Evolutionary conservation across 1,140 invertebrate species (phyloP).

Genomic region (Maniola jurtina): DNA sequence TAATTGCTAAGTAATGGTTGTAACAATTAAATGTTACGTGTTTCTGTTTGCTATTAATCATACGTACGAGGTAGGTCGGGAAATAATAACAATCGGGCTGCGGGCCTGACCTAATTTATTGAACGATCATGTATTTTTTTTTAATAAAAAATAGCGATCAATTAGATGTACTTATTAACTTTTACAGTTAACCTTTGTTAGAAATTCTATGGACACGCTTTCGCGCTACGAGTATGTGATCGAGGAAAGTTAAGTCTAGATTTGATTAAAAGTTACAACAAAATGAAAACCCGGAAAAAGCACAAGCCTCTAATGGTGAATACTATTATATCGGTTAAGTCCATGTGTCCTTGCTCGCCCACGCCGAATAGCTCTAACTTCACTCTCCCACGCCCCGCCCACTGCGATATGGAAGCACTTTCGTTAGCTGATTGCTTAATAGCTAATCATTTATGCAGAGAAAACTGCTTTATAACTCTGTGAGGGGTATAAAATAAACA

Average conservation of each 20-base stretch:
- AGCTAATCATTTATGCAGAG: conserved; percentile 17
- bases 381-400: conserved; percentile 60
- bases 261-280: neutral
- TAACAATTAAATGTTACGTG: conserved; percentile 10
- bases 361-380: conserved; percentile 38
- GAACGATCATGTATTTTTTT: conserved; percentile 6
- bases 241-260: too few relatives aligned
- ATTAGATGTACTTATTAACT: too few relatives aligned
- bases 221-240: too few relatives aligned
- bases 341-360: conserved; percentile 51
- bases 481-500: neutral
- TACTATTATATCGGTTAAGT: conserved; percentile 20
- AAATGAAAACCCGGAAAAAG: neutral
- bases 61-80: conserved; percentile 17
- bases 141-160: too few relatives aligned
- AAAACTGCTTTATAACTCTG: conserved; percentile 14
- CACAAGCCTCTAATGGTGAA: neutral
- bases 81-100: conserved; percentile 19
- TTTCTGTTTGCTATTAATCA: neutral
- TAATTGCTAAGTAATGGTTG: conserved; percentile 1
- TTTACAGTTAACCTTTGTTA: too few relatives aligned
- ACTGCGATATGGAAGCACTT: conserved; percentile 49
- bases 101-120: conserved; percentile 21
- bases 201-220: too few relatives aligned
- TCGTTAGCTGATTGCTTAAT: conserved; percentile 60